phyloP scores from a whole-genome alignment of 2,113 vertebrate species.

The Muntiacus reevesi region DNA sequence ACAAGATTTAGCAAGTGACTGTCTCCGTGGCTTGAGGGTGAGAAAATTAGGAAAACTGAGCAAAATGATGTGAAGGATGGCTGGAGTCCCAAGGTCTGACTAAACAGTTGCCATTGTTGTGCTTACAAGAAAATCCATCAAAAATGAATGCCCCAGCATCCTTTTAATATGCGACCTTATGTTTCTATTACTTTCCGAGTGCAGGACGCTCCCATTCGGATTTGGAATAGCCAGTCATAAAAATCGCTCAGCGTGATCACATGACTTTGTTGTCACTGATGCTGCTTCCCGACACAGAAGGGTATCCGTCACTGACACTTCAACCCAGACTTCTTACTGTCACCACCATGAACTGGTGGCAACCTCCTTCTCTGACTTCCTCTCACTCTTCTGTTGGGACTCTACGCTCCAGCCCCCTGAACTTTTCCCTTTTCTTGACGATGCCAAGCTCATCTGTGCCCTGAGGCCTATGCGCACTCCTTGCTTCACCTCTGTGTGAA shows the following conservation, averaged over 20 bases:
- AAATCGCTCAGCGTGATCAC: neutral
- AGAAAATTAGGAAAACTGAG: neutral
- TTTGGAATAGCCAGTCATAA: neutral
- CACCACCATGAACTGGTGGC: neutral
- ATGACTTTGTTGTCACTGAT: neutral
- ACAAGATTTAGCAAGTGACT: neutral
- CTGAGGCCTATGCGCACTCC: neutral
- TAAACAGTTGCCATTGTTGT: neutral
- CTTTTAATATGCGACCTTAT: neutral
- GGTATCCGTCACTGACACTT: neutral
- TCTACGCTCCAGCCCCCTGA: rapidly evolving
- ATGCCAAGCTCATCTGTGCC: neutral
- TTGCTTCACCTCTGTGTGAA: neutral
- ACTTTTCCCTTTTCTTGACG: neutral
- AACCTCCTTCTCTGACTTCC: neutral
- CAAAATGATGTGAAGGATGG: neutral
- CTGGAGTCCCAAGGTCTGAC: neutral
- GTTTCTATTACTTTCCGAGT: neutral
- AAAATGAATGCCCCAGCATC: neutral
- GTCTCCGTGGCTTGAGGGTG: neutral
- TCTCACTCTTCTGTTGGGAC: neutral
- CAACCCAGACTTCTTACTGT: neutral
- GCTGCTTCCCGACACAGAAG: neutral
- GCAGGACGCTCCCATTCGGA: neutral
- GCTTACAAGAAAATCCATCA: neutral